Conservation (phyloP, 2,888 invertebrate species). For the Diploptera punctata region DNA sequence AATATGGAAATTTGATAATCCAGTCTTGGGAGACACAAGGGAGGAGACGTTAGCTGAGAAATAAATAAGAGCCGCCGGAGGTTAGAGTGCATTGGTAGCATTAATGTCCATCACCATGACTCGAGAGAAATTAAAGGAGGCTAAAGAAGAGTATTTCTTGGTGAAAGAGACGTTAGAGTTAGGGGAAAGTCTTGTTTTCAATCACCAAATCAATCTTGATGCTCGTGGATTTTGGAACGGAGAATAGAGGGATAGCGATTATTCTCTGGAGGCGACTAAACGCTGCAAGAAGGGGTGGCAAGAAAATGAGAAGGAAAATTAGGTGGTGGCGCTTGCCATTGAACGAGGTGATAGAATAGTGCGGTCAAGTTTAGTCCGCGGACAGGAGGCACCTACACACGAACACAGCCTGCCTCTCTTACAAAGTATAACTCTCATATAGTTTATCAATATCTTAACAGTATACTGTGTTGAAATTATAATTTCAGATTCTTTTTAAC, state of each 20-base stretch:
- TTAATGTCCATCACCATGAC: neutral
- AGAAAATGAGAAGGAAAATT: conserved; percentile 14
- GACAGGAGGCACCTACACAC: neutral
- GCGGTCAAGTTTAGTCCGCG: neutral
- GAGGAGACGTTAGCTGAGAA: too few species aligned
- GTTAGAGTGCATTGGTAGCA: neutral
- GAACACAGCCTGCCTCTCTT: too few species aligned
- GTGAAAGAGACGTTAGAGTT: neutral
- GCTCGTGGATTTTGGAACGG: neutral
- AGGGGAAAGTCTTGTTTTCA: neutral
- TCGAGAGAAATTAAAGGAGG: neutral
- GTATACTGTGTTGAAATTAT: too few species aligned
- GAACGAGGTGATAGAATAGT: conserved; percentile 8
- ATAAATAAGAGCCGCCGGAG: too few species aligned
- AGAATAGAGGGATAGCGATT: neutral
- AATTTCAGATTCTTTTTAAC: too few species aligned
- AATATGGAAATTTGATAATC: too few species aligned
- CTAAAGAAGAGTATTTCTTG: neutral
- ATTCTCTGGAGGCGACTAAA: neutral
- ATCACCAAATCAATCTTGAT: conserved; percentile 6
- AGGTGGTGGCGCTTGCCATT: neutral
- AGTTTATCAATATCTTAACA: too few species aligned
- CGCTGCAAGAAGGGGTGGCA: neutral
- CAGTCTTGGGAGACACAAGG: too few species aligned
- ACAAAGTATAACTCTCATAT: too few species aligned